A percentile compares a stretch with the other conserved stretches of the same genome.
Conservation (phyloP, 2,888 invertebrate species). For the Trissoscelio sp. region DNA sequence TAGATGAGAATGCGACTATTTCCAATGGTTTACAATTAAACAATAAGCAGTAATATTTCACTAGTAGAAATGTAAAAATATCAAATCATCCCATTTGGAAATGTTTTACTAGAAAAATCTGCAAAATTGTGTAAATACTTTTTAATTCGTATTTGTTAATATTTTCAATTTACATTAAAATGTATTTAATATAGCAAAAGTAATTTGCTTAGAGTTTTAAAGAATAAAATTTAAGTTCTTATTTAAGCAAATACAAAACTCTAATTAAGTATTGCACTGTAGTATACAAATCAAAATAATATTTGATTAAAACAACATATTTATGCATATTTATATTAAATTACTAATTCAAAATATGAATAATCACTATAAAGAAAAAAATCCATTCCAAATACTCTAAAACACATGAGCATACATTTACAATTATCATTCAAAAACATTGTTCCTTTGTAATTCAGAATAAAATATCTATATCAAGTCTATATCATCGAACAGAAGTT, state of each 20-base stretch:
- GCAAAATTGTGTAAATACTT: neutral
- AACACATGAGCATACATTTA: neutral
- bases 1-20: too few relatives aligned
- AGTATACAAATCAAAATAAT: too few relatives aligned
- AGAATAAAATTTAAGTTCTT: neutral
- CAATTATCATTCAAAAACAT: neutral
- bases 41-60: neutral
- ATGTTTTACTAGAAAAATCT: constrained; percentile 5
- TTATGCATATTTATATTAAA: too few relatives aligned
- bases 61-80: constrained; percentile 1
- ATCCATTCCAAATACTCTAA: too few relatives aligned
- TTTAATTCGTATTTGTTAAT: neutral
- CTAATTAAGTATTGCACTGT: too few relatives aligned
- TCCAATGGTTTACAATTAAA: too few relatives aligned
- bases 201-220: too few relatives aligned
- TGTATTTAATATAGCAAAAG: neutral
- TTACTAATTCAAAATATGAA: too few relatives aligned
- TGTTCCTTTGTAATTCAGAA: neutral
- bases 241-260: neutral
- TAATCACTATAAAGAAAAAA: too few relatives aligned
- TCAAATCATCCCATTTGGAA: neutral
- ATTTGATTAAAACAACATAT: too few relatives aligned
- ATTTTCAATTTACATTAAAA: neutral
- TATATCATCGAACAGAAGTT: constrained; percentile 5
- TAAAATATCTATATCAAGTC: neutral